Evolutionary conservation across 2,113 vertebrate species (phyloP).

Genomic region (Dasyprocta punctata): DNA sequence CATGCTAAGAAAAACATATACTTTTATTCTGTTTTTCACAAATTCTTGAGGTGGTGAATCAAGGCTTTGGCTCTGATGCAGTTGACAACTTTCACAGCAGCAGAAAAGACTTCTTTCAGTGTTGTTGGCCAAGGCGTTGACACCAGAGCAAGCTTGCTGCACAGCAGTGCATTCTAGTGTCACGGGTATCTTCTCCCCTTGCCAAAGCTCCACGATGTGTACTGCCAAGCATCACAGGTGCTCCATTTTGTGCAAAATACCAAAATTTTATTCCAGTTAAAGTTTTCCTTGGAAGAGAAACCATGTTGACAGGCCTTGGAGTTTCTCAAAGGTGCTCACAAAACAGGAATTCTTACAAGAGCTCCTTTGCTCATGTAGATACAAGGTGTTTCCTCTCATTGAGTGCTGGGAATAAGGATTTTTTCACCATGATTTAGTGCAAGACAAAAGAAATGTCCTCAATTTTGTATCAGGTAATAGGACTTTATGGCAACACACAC

Average conservation of each 20-base stretch:
- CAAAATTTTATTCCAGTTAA: conserved; percentile 51
- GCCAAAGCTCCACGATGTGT: conserved; percentile 4
- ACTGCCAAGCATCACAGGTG: conserved; percentile 54
- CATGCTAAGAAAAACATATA: background rate
- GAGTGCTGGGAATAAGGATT: conserved; percentile 13
- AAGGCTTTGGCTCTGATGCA: background rate
- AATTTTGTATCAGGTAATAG: background rate
- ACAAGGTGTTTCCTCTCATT: conserved; percentile 50
- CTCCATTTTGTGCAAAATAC: conserved; percentile 59
- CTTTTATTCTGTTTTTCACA: background rate
- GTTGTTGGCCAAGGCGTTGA: background rate
- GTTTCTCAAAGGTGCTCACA: conserved; percentile 54
- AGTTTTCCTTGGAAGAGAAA: conserved; percentile 63
- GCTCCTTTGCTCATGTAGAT: conserved; percentile 10
- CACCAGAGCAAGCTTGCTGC: background rate
- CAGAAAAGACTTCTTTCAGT: conserved; percentile 33
- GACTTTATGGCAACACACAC: background rate
- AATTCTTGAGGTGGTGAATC: conserved; percentile 20
- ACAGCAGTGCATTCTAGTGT: background rate
- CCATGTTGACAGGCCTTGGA: conserved; percentile 24
- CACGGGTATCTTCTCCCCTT: background rate
- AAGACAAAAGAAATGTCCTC: background rate
- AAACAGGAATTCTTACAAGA: conserved; percentile 40
- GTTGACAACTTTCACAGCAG: conserved; percentile 28
- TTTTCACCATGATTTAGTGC: conserved; percentile 22